A percentile compares a stretch with the other conserved stretches of the same genome.
These are phyloP conservation scores for Edolisoma coerulescens DNA, from an alignment of 2,113 vertebrate genomes.

Conservation along the genomic window DNA sequence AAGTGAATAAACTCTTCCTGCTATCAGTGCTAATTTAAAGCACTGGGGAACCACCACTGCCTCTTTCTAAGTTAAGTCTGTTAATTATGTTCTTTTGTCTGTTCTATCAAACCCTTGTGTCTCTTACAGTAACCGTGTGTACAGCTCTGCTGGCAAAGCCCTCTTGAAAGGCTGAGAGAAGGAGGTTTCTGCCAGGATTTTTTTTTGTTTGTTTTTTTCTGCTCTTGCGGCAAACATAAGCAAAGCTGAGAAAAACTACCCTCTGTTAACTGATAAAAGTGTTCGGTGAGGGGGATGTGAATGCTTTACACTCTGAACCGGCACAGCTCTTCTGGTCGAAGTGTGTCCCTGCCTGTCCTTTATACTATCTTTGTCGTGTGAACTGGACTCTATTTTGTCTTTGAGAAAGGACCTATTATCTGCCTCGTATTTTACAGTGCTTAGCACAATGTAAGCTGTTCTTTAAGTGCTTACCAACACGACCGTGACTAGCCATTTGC, in stretches of 20 bases:
- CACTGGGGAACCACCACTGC: neutral
- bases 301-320: neutral
- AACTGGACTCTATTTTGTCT: neutral
- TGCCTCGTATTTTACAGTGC: neutral
- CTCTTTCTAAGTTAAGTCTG: neutral
- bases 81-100: neutral
- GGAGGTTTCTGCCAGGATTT: neutral
- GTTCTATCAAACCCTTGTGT: neutral
- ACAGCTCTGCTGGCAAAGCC: neutral
- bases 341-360: neutral
- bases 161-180: neutral
- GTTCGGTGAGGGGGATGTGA: neutral
- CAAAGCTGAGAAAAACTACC: neutral
- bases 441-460: neutral
- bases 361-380: neutral
- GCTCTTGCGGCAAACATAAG: neutral
- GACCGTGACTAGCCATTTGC: neutral
- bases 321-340: neutral
- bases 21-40: neutral
- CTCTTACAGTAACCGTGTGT: neutral
- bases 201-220: neutral
- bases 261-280: neutral
- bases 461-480: neutral
- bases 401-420: slow-evolving; percentile 5
- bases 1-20: neutral